Evolutionary conservation across 2,113 vertebrate genomes (phyloP), one percentile per base, ranked within the genome.

Genomic region (Lutjanus erythropterus): DNA sequence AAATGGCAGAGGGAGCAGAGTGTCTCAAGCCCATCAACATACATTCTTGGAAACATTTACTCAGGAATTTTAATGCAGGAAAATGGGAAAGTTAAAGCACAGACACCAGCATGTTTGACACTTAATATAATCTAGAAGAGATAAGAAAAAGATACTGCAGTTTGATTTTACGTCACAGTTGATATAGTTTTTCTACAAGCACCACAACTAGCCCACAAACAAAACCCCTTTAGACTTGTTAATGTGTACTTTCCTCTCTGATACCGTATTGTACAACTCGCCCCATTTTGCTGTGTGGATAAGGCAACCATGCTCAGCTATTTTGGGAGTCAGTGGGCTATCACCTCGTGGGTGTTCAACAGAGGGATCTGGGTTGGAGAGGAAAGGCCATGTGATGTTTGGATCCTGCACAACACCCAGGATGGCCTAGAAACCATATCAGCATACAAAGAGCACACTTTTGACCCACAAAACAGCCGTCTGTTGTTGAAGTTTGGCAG

Each of bases 281-380:
- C 8, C 66, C 78, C 9, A 52, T 52, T 75, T 71, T 52, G 41
- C 33, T 58, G 35, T 27, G 21, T 52, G 25, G 33, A 84, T 55
- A 69, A 75, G 65, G 73, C 42, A 42, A 19, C n/a, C 5, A 2
- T 65, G 58, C n/a, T n/a, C n/a, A n/a, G n/a, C 80, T 86, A 80
- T 86, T 89, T 83, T 87, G 11, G 78, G 83, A 81, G 69, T 83
- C 25, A 70, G 10, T 47, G 53, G 55, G 68, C 60, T 72, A 75
- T 82, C 75, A 73, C 72, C 35, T 77, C 25, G 37, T 74, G 23
- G 71, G 74, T 73, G 68, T 71, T 70, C 44, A 47, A 59, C 46
- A 14, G 16, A 62, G 0, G 10, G 52, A 90, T 85, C 66, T 73
- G 37, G 68, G 71, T 80, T 52, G 73, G 33, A 80, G 33, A 16